Percentiles rank a stretch among this genome's conserved stretches.
Conservation (phyloP, 2,888 invertebrate species). For the Meliscaeva auricollis region DNA sequence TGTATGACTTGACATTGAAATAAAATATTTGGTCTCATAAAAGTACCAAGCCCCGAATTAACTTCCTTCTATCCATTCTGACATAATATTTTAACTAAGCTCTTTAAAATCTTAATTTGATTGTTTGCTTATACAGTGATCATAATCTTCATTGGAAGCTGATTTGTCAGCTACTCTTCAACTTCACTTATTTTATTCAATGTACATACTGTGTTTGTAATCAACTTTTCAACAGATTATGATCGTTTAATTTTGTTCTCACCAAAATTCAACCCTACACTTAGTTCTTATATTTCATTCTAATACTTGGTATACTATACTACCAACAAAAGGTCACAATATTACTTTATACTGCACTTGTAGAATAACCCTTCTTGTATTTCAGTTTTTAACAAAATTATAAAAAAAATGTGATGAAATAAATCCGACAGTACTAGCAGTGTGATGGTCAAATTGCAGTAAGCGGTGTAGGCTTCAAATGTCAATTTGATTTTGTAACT, state of each 20-base stretch:
- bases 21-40: too few relatives aligned
- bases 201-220: conserved; percentile 1
- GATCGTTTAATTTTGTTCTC: conserved; percentile 18
- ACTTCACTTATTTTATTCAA: conserved; percentile 1
- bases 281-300: conserved; percentile 47
- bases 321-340: conserved; percentile 51
- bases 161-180: conserved; percentile 13
- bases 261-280: conserved; percentile 18
- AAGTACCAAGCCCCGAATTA: too few relatives aligned
- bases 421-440: conserved; percentile 56
- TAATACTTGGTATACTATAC: conserved; percentile 3
- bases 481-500: conserved; percentile 63
- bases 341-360: conserved; percentile 52
- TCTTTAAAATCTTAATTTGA: conserved; percentile 6
- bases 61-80: too few relatives aligned
- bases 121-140: neutral
- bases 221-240: conserved; percentile 1
- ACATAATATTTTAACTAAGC: neutral
- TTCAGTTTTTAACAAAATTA: conserved; percentile 17
- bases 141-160: neutral
- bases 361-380: conserved; percentile 69
- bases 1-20: too few relatives aligned
- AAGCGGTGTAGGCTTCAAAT: conserved; percentile 54
- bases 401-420: conserved; percentile 35
- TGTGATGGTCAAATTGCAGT: conserved; percentile 6